These are phyloP conservation scores for Barypeithes pellucidus DNA, from an alignment of 2,888 invertebrate species.

Conservation along the genomic window DNA sequence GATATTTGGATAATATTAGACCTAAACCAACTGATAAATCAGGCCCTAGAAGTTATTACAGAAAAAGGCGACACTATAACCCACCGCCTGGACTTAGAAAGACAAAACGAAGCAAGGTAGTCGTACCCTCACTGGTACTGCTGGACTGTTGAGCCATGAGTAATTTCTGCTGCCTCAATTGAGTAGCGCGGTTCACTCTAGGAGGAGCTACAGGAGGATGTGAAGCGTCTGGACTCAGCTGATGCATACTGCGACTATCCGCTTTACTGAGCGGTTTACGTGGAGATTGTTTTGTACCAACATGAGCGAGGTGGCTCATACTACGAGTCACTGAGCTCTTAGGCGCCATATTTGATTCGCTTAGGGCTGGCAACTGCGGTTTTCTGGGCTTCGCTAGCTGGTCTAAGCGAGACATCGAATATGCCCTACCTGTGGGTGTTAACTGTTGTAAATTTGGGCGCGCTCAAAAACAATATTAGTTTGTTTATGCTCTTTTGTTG, in stretches of 20 bases:
- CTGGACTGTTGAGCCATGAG: slow-evolving; percentile 61
- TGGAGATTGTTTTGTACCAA: slow-evolving; percentile 68
- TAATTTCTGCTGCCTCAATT: slow-evolving; percentile 69
- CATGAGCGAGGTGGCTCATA: slow-evolving; percentile 80
- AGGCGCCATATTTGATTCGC: slow-evolving; percentile 64
- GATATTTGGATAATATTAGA: slow-evolving; percentile 20
- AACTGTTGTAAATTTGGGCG: slow-evolving; percentile 3
- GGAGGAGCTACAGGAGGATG: slow-evolving; percentile 58
- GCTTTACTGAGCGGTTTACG: slow-evolving; percentile 68
- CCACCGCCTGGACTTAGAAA: slow-evolving; percentile 37
- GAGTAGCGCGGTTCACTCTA: slow-evolving; percentile 69
- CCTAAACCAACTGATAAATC: slow-evolving; percentile 37
- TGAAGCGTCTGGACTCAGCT: slow-evolving; percentile 66
- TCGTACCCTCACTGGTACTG: slow-evolving; percentile 68
- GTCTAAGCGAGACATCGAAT: slow-evolving; percentile 95
- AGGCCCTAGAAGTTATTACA: slow-evolving; percentile 39
- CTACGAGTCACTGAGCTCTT: slow-evolving; percentile 77
- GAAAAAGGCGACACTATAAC: slow-evolving; percentile 40
- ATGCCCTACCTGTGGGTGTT: slow-evolving; percentile 79
- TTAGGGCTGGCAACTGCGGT: slow-evolving; percentile 65
- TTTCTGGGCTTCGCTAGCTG: slow-evolving; percentile 82
- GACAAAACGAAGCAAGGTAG: slow-evolving; percentile 42
- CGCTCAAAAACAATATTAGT: not conserved
- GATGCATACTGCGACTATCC: slow-evolving; percentile 70
- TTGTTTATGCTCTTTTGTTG: not conserved